Percentiles rank a stretch among this genome's conserved stretches.
Conservation (phyloP, 2,113 vertebrate species). For the Tachysurus fulvidraco region DNA sequence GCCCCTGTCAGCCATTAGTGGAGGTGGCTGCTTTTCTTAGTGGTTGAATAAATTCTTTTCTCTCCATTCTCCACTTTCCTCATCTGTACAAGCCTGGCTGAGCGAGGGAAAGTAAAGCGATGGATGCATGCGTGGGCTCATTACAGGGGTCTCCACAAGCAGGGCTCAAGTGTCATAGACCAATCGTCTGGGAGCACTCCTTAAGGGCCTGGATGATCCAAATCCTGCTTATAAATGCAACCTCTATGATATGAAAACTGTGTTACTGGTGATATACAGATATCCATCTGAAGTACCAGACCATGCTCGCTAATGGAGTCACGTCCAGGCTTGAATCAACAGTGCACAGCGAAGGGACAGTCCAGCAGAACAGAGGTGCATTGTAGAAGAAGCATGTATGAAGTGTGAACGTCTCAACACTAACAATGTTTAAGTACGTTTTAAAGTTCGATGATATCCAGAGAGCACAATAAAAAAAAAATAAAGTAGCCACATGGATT, state of each 20-base stretch:
- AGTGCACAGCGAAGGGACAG: neutral
- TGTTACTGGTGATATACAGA: neutral
- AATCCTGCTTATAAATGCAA: slow-evolving; percentile 31
- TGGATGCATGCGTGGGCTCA: slow-evolving; percentile 37
- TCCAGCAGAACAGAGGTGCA: neutral
- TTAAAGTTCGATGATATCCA: neutral
- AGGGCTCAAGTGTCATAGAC: slow-evolving; percentile 27
- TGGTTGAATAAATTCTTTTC: slow-evolving; percentile 36
- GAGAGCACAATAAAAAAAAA: neutral
- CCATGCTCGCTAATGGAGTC: neutral
- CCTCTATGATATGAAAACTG: neutral
- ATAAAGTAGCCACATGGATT: neutral
- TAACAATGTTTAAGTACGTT: neutral
- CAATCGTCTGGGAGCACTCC: slow-evolving; percentile 22
- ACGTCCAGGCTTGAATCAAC: neutral
- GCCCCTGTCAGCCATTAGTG: slow-evolving; percentile 49
- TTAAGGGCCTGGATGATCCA: slow-evolving; percentile 29
- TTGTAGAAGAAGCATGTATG: neutral
- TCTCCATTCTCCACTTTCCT: slow-evolving; percentile 16
- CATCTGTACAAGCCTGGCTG: slow-evolving; percentile 22
- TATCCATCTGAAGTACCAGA: neutral
- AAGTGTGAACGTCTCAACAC: neutral
- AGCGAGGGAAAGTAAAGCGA: slow-evolving; percentile 33
- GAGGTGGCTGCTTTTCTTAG: slow-evolving; percentile 39
- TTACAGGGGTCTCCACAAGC: slow-evolving; percentile 38